A percentile compares a stretch with the other conserved stretches of the same genome.
Conservation (phyloP, 2,797 vertebrate genomes). For the Eulemur coronatus region DNA sequence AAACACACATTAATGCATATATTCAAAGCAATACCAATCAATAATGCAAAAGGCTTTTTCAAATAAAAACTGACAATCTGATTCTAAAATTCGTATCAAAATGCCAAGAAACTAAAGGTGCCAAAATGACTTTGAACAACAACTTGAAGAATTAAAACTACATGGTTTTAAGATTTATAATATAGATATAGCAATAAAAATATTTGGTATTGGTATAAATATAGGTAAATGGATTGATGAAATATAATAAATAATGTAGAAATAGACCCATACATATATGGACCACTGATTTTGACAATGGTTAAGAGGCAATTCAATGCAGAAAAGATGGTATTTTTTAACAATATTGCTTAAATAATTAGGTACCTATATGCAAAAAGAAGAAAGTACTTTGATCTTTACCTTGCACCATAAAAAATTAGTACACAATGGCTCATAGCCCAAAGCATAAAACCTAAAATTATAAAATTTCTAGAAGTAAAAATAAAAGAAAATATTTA, state of each 20-base stretch:
- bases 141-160: not conserved
- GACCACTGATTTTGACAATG: not conserved
- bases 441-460: not conserved
- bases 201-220: not conserved
- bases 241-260: not conserved
- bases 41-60: not conserved
- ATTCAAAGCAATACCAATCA: not conserved
- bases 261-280: not conserved
- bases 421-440: not conserved
- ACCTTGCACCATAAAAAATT: not conserved
- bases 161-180: not conserved
- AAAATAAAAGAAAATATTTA: not conserved
- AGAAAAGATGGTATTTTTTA: not conserved
- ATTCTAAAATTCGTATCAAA: not conserved
- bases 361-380: not conserved
- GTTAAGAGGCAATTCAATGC: not conserved
- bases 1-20: not conserved
- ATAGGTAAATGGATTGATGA: not conserved
- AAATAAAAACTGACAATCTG: not conserved
- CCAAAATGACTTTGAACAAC: not conserved
- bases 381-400: not conserved
- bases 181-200: not conserved
- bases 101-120: not conserved
- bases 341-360: not conserved
- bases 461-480: not conserved